These are phyloP conservation scores for Panagrolaimus sp. DNA, from an alignment of 1,140 invertebrate genomes.

Conservation along the genomic window DNA sequence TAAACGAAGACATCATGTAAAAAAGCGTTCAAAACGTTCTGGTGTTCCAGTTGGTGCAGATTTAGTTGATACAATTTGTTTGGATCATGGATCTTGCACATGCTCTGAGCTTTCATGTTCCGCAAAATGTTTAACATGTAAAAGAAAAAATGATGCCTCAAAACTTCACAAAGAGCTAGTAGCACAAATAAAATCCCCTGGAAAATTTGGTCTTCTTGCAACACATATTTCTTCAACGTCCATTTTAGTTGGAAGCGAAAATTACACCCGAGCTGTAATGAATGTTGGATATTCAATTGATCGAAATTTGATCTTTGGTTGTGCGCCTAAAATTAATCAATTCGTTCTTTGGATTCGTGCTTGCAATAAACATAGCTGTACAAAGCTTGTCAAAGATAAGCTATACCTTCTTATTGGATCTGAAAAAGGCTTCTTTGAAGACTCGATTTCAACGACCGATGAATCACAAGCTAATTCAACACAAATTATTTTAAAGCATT, in stretches of 20 bases:
- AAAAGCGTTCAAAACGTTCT: not conserved
- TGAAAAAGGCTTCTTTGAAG: slow-evolving; percentile 1
- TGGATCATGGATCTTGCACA: not conserved
- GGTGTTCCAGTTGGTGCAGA: not conserved
- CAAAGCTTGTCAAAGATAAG: not conserved
- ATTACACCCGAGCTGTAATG: not conserved
- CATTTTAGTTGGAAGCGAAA: not conserved
- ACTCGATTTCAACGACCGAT: not conserved
- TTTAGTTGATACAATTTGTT: not conserved
- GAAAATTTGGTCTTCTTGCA: not conserved
- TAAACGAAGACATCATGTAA: not conserved
- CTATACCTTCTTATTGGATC: not conserved
- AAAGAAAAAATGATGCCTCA: not conserved
- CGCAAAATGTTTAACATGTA: not conserved
- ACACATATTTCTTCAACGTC: not conserved
- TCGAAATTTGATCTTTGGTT: not conserved
- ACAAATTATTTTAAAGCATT: not conserved
- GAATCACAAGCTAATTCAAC: not conserved
- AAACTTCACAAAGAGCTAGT: not conserved
- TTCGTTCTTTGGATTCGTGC: not conserved
- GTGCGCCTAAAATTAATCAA: not conserved
- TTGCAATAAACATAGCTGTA: not conserved
- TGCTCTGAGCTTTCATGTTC: not conserved
- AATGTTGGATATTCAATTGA: not conserved
- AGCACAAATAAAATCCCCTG: not conserved